A percentile compares a stretch with the other conserved stretches of the same genome.
Evolutionary conservation across 2,888 invertebrate species (phyloP).

Genomic region (Sepioteuthis lessoniana): DNA sequence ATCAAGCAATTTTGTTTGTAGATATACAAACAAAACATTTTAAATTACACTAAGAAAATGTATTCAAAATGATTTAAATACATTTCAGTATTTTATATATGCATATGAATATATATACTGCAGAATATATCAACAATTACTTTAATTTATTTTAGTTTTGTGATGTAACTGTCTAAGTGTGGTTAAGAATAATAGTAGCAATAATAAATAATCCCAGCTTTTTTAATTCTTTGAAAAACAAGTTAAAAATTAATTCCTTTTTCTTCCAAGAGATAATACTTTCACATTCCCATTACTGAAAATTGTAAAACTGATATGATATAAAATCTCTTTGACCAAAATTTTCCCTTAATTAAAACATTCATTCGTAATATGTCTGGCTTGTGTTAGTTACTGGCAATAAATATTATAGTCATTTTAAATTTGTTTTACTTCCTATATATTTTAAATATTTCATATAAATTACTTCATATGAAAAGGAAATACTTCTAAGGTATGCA

Average conservation of each 20-base stretch:
- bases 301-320: background rate
- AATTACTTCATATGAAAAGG: too few species aligned
- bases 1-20: background rate
- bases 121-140: background rate
- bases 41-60: background rate
- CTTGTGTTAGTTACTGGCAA: background rate
- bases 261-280: background rate
- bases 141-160: background rate
- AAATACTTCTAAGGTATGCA: too few species aligned
- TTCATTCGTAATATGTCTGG: background rate
- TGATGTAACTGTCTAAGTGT: background rate
- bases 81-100: background rate
- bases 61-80: background rate
- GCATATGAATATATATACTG: background rate
- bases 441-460: too few species aligned
- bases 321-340: background rate
- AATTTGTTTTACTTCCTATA: too few species aligned
- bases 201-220: background rate
- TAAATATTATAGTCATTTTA: too few species aligned
- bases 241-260: background rate
- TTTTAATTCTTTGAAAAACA: background rate
- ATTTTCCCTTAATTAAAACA: background rate
- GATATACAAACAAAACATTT: background rate
- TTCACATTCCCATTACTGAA: background rate
- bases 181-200: background rate